Percentiles rank a stretch among this genome's conserved stretches.
These are phyloP conservation scores for Geotrypetes seraphini DNA, from an alignment of 2,797 vertebrate genomes.

Conservation along the genomic window DNA sequence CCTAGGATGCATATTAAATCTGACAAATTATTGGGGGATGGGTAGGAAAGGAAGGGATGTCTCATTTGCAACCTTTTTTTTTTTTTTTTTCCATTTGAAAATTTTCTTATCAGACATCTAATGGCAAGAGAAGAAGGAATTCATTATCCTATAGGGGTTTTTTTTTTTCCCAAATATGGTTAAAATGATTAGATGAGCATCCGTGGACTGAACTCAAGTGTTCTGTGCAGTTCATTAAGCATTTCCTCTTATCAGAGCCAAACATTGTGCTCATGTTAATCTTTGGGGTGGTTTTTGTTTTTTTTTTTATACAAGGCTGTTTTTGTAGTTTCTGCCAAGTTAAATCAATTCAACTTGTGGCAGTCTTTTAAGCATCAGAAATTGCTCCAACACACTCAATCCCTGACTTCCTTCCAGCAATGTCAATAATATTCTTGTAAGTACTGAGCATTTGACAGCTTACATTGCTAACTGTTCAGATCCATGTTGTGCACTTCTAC, in stretches of 20 bases:
- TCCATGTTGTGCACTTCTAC: conserved; percentile 10
- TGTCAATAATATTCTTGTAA: conserved; percentile 9
- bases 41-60: too few relatives aligned
- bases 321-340: conserved; percentile 48
- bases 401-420: conserved; percentile 34
- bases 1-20: too few relatives aligned
- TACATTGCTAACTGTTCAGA: conserved; percentile 21
- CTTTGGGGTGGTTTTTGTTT: too few relatives aligned
- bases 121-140: too few relatives aligned
- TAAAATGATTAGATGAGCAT: conserved; percentile 23
- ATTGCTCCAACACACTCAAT: conserved; percentile 12
- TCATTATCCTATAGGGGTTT: too few relatives aligned
- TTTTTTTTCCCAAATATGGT: conserved; percentile 26
- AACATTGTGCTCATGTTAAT: conserved; percentile 34
- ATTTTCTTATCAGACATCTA: too few relatives aligned
- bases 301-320: conserved; percentile 40
- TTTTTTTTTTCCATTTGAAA: too few relatives aligned
- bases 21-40: too few relatives aligned
- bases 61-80: too few relatives aligned
- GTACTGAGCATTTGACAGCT: conserved; percentile 19
- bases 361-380: conserved; percentile 16
- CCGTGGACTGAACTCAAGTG: conserved; percentile 16
- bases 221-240: conserved; percentile 40
- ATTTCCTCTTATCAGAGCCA: conserved; percentile 42
- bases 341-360: conserved; percentile 46